Base-by-base conservation (phyloP, 2,797 vertebrate species). In the Sorex maritimensis region DNA sequence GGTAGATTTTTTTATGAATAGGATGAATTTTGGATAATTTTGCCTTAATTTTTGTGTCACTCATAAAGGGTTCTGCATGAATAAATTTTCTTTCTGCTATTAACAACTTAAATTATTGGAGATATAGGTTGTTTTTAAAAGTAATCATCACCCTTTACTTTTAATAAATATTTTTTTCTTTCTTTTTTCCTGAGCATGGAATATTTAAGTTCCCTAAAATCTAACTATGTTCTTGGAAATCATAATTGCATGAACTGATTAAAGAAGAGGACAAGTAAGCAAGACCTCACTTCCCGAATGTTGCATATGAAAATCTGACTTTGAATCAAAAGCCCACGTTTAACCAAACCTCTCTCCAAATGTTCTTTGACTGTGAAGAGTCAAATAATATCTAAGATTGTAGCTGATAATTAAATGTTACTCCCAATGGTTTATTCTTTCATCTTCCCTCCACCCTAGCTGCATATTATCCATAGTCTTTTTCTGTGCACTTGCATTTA, bases 21-120 rank as follows among this genome's bases (percentile, higher is more conserved):
- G 15, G 26, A 38, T 78, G 28, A 69, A 24, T 88, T 38, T 80
- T 15, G 46, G 73, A 28, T 82, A 81, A 12, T 78, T 44, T 79
- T 7, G 17, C 86, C 72, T 88, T 72, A 15, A 94, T 81, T 94
- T 92, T 82, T 81, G 74, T 61, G 63, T 49, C 28, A 55, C 38
- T 93, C 41, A 23, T 14, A 78, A 52, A 86, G 65, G 15, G 81
- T 91, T 92, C 65, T 92, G 23, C 14, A 11, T 61, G 49, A 87
- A 69, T 55, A 14, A 11, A 68, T 41, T 83, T 65, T 5, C 17
- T 63, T 90, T 85, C n/a, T 80, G 12, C 44, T 90, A 74, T 90
- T 71, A 85, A 23, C 93, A 2, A 75, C 80, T 85, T 95, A 55
- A 80, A 68, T 44, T 14, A 55, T 55, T 55, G 11, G 90, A 79